These are phyloP conservation scores for Paramormyrops kingsleyae DNA, from an alignment of 2,113 vertebrate genomes.

Conservation along the genomic window DNA sequence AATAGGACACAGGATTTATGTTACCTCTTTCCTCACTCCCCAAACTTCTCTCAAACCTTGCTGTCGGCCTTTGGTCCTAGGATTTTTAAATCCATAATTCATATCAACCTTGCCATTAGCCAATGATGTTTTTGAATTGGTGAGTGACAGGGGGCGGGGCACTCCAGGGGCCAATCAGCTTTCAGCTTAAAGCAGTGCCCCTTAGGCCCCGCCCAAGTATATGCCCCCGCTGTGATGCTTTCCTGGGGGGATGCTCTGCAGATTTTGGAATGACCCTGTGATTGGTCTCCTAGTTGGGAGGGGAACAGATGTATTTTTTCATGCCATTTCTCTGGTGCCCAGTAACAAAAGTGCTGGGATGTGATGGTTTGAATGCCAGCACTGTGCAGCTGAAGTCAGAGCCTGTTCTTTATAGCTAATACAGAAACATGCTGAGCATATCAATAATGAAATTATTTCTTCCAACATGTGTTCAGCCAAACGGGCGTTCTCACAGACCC, in stretches of 20 bases:
- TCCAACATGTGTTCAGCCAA: neutral
- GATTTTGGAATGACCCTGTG: neutral
- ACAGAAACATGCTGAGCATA: neutral
- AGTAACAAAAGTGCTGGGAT: neutral
- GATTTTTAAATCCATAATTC: neutral
- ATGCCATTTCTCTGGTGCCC: neutral
- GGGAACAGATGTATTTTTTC: neutral
- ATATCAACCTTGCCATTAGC: neutral
- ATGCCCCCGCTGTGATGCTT: neutral
- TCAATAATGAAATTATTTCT: constrained; percentile 11
- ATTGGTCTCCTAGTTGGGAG: neutral
- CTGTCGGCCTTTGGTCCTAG: constrained; percentile 19
- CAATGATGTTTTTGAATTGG: neutral
- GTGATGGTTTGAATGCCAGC: neutral
- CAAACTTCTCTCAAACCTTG: constrained; percentile 21
- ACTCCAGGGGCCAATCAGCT: neutral
- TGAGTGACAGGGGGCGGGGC: neutral
- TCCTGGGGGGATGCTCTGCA: neutral
- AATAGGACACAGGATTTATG: constrained; percentile 74
- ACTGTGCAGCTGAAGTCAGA: neutral
- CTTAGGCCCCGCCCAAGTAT: neutral
- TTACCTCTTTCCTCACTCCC: constrained; percentile 47
- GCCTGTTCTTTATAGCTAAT: neutral
- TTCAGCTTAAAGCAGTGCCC: neutral
- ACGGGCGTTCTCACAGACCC: neutral